phyloP scores from a whole-genome alignment of 2,797 vertebrate genomes.

The Crypturellus tataupa region DNA sequence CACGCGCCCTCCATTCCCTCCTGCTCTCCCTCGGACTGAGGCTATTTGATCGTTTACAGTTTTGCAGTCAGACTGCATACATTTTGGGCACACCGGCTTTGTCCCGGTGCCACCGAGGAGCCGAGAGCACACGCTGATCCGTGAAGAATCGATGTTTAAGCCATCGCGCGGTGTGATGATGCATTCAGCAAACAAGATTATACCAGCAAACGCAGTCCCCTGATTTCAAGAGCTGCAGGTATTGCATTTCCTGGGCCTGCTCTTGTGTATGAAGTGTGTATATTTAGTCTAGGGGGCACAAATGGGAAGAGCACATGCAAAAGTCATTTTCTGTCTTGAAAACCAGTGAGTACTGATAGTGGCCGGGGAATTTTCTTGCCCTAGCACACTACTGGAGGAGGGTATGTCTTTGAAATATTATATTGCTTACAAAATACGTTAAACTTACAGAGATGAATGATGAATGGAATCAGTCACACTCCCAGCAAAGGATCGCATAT shows the following conservation, averaged over 20 bases:
- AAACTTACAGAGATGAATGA: background rate
- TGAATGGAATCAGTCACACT: background rate
- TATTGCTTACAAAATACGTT: background rate
- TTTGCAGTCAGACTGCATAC: slow-evolving; percentile 3
- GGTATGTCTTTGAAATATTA: background rate
- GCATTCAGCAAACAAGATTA: slow-evolving; percentile 28
- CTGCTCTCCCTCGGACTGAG: background rate
- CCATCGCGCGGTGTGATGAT: background rate
- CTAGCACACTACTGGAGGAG: background rate
- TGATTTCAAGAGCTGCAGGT: background rate
- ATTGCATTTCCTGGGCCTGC: background rate
- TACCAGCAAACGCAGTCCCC: background rate
- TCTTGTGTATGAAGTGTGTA: background rate
- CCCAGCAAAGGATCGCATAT: background rate
- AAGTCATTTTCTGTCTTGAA: background rate
- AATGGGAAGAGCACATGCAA: background rate
- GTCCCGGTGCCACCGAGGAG: slow-evolving; percentile 47
- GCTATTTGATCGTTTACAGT: slow-evolving; percentile 13
- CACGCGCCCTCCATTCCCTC: background rate
- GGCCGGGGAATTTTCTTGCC: background rate
- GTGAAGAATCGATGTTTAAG: background rate
- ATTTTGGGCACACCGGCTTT: background rate
- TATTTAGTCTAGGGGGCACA: background rate
- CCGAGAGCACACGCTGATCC: background rate
- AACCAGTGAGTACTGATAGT: background rate